A percentile compares a stretch with the other conserved stretches of the same genome.
Evolutionary conservation across 2,888 invertebrate species (phyloP).

Genomic region (Sarcophaga caerulescens): DNA sequence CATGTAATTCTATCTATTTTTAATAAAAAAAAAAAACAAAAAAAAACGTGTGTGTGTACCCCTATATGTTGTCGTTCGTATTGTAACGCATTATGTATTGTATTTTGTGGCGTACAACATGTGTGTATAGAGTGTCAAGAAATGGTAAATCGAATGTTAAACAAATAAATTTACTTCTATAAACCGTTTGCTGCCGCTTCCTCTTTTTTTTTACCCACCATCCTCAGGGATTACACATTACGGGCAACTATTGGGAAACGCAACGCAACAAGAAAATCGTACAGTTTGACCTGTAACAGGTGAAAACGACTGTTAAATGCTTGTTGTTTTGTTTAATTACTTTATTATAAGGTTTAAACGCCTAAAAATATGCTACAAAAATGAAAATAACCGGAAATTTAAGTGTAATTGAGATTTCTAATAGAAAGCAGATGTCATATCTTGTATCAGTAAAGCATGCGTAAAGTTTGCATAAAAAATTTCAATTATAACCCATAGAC

Average conservation of each 20-base stretch:
- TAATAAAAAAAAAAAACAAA: conserved; percentile 35
- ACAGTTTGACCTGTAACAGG: not conserved
- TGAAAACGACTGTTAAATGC: not conserved
- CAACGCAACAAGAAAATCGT: not conserved
- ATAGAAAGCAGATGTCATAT: too few relatives aligned
- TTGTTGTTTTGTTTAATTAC: not conserved
- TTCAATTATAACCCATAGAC: too few relatives aligned
- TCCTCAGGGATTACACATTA: not conserved
- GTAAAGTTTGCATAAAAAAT: too few relatives aligned
- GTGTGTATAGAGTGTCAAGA: not conserved
- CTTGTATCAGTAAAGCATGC: too few relatives aligned
- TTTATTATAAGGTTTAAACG: not conserved
- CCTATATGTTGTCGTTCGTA: not conserved
- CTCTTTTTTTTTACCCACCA: not conserved
- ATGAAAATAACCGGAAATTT: too few relatives aligned
- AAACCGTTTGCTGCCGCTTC: not conserved
- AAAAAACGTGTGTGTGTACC: conserved; percentile 5
- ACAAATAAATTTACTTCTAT: not conserved
- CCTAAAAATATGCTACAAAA: not conserved
- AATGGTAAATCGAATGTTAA: not conserved
- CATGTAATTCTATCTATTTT: conserved; percentile 49
- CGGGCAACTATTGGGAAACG: not conserved
- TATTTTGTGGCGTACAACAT: too few relatives aligned
- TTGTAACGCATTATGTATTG: too few relatives aligned
- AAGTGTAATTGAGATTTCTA: too few relatives aligned